Evolutionary conservation across 2,888 invertebrate species (phyloP), one percentile per base, ranked within the genome.

Genomic region (Troglohyphantes excavatus): DNA sequence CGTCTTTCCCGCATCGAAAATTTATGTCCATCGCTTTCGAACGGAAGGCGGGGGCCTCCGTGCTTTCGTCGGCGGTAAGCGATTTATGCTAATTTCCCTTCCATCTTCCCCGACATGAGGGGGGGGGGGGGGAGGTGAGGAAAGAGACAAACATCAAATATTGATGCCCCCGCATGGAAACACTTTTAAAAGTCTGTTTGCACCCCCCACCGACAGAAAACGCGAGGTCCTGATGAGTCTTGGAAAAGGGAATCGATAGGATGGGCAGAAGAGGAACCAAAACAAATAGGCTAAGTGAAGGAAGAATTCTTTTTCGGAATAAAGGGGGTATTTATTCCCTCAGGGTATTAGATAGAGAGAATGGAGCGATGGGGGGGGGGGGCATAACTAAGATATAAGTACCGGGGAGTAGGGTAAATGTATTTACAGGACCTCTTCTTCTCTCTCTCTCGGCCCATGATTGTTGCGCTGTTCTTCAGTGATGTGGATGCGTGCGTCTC

Each of bases 51-150:
- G 9, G 33, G 3, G 11, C 23, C 53, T 26, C 43, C 13, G 76
- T 61, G 61, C 76, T 76, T 53, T 65, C 65, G 17, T 43, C 21
- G 53, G 23, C 76, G 67, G 33, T 82, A 82, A 82, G 82, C 82
- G 82, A 82, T 82, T 82, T 82, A 82, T 82, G 82, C 82, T 82
- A 82, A 82, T 82, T 72, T 59, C 33, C 46, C 46, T 46, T 46
- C 17, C 33, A 33, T n/a, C n/a, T 33, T 33, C 33, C 9, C 33
- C 33, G 3, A n/a, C n/a, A n/a, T n/a, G n/a, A 33, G n/a, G 11
- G 17, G 46, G 9, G 17, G 17, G 46, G 46, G 46, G 46, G 46
- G 33, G 33, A 27, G 27, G 33, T 19, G 43, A 53, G 19, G 27
- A 33, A 53, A 68, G 70, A 29, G 33, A 59, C 70, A 70, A 82